These are phyloP conservation scores for Chloroclystis v-ata DNA, from an alignment of 2,888 invertebrate species.

Conservation along the genomic window DNA sequence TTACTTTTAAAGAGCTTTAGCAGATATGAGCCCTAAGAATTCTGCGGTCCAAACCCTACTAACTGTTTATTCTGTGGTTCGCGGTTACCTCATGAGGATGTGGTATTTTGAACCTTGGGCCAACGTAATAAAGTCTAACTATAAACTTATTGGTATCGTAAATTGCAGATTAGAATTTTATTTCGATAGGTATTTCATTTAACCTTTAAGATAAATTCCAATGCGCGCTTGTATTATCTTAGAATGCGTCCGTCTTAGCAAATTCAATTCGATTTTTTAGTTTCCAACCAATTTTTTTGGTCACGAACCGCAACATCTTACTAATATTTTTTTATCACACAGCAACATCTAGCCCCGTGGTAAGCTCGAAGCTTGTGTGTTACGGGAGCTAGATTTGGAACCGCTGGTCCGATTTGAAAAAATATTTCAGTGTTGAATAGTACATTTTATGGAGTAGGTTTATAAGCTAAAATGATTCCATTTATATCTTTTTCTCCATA, in stretches of 20 bases:
- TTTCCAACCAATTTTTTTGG: too few relatives aligned
- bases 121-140: constrained; percentile 4
- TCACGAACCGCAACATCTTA: too few relatives aligned
- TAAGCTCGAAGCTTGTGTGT: too few relatives aligned
- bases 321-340: too few relatives aligned
- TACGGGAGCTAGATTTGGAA: too few relatives aligned
- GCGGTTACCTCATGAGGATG: constrained; percentile 14
- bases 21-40: background rate
- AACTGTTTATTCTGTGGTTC: constrained; percentile 10
- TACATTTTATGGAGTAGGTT: too few relatives aligned
- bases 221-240: background rate
- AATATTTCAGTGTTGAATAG: too few relatives aligned
- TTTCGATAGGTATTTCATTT: background rate
- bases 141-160: background rate
- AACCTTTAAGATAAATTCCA: background rate
- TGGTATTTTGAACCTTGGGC: constrained; percentile 3
- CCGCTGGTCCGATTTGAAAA: too few relatives aligned
- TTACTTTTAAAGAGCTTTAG: background rate
- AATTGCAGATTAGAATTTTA: background rate
- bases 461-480: too few relatives aligned
- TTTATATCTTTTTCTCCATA: too few relatives aligned
- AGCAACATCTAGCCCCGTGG: too few relatives aligned
- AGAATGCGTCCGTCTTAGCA: background rate
- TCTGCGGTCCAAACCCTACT: constrained; percentile 2
- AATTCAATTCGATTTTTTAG: too few relatives aligned